Evolutionary conservation across 2,888 invertebrate genomes (phyloP).

Genomic region (Rhagonycha fulva): DNA sequence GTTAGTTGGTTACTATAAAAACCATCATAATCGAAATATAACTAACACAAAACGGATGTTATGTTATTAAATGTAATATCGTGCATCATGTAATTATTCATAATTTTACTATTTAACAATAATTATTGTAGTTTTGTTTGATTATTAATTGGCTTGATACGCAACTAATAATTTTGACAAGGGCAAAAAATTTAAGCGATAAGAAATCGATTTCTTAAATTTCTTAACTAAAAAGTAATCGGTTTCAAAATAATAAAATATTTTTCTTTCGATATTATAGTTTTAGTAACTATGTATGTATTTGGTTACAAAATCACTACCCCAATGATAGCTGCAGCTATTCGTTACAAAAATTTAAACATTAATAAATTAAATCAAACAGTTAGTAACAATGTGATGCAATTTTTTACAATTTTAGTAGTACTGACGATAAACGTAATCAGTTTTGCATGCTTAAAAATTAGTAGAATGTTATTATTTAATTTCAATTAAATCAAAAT

Average conservation of each 20-base stretch:
- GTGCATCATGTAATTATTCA: not conserved
- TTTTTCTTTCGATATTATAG: too few species aligned
- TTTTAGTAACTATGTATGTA: too few species aligned
- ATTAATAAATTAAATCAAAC: not conserved
- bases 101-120: not conserved
- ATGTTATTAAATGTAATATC: not conserved
- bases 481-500: not conserved
- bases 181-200: not conserved
- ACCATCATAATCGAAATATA: not conserved
- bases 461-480: not conserved
- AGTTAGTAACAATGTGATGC: not conserved
- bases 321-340: not conserved
- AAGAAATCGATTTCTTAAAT: not conserved
- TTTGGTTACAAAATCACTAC: too few species aligned
- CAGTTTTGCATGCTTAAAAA: not conserved
- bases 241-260: too few species aligned
- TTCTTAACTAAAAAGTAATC: too few species aligned
- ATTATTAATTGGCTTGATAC: not conserved
- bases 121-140: not conserved
- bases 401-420: not conserved
- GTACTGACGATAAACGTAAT: not conserved
- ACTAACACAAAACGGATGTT: not conserved
- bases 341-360: not conserved
- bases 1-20: not conserved
- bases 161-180: not conserved